Base-by-base conservation (phyloP, 1,140 invertebrate genomes). In the Drosophila takahashii region DNA sequence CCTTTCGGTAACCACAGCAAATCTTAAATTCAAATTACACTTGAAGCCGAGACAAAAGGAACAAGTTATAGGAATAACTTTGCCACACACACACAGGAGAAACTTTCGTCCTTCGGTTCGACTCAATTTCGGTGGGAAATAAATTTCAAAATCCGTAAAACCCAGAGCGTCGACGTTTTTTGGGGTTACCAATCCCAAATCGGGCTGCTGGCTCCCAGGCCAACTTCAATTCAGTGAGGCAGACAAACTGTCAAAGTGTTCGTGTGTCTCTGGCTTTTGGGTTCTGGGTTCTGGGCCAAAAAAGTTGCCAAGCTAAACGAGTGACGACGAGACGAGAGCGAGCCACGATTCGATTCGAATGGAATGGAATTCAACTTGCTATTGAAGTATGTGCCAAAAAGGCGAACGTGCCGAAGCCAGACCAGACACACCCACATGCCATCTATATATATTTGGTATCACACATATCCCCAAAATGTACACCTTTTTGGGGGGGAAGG, bases 11-110 rank as follows among this genome's bases (percentile, higher is more conserved):
- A 59, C 77, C 85, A 58, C 80, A 83, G 85, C 67, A 89, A 90
- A 89, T 89, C 84, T 89, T 89, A 89, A 89, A 89, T 89, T 89
- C 80, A 89, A 89, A 89, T 89, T 89, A 89, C 85, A 78, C 80
- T 84, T 84, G 73, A 80, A 67, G 27, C 77, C 77, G 80, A 56
- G 79, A 83, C 77, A 80, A 87, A 87, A 74, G 73, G 77, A 87
- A 50, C 83, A 87, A 87, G 79, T 87, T 79, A 72, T 75, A 81
- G 81, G 71, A 85, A 86, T 86, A 86, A 78, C 78, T 78, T 80
- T 64, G 53, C 60, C 54, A 59, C 52, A 48, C n/a, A 39, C 52
- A 69, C 36, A 66, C 41, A 65, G 60, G 51, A 42, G 34, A 74
- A 85, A 85, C 64, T 86, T 72, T 81, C 45, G 76, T 67, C 77